A percentile compares a stretch with the other conserved stretches of the same genome.
phyloP scores from a whole-genome alignment of 2,888 invertebrate species.

The Agrotis clavis region DNA sequence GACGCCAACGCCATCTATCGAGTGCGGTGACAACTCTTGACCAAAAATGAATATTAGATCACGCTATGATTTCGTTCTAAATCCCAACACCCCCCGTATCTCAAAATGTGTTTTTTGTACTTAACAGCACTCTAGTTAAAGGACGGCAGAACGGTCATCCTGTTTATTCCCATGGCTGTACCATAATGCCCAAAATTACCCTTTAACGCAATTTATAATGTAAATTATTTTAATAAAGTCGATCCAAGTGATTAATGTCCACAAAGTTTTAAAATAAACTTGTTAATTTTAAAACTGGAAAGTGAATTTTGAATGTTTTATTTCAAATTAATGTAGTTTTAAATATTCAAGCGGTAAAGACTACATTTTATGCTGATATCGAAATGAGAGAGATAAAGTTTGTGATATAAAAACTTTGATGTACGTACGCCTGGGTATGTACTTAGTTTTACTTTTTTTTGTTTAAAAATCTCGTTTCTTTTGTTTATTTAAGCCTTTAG shows the following conservation, averaged over 20 bases:
- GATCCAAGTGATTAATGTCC: conserved; percentile 72
- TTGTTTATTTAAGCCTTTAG: too few relatives aligned
- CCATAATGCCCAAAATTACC: conserved; percentile 67
- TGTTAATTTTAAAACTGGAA: conserved; percentile 58
- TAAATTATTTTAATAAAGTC: conserved; percentile 79
- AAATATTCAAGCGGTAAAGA: conserved; percentile 34
- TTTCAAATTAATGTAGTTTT: conserved; percentile 34
- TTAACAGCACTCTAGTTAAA: too few relatives aligned
- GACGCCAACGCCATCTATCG: too few relatives aligned
- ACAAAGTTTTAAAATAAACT: conserved; percentile 69
- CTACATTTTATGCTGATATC: conserved; percentile 10
- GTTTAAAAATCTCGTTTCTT: too few relatives aligned
- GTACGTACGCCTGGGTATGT: neutral
- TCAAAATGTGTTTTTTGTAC: too few relatives aligned
- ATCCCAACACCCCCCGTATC: too few relatives aligned
- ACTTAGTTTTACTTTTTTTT: too few relatives aligned
- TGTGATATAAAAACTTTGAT: neutral
- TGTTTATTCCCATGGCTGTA: conserved; percentile 49
- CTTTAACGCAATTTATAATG: conserved; percentile 70
- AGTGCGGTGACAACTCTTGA: too few relatives aligned
- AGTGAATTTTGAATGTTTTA: conserved; percentile 50
- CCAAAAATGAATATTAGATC: too few relatives aligned
- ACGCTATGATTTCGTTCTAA: too few relatives aligned
- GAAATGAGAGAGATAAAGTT: conserved; percentile 11
- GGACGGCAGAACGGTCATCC: too few relatives aligned